phyloP scores from a whole-genome alignment of 2,888 invertebrate species.

The Mechanitis messenoides region DNA sequence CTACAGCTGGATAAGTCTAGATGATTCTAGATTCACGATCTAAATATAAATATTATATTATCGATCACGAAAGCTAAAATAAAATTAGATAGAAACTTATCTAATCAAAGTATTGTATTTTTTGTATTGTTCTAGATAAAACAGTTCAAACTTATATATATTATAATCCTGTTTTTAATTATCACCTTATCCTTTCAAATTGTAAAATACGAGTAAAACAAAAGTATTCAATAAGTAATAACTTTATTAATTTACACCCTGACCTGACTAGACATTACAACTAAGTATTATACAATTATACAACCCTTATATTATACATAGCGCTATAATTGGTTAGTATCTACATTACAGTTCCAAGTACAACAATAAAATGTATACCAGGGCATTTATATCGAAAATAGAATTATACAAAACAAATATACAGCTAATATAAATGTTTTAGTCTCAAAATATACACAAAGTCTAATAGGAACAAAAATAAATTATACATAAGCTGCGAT shows the following conservation, averaged over 20 bases:
- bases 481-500: conserved; percentile 1
- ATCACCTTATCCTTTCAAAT: neutral
- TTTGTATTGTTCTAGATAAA: no score
- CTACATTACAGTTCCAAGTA: neutral
- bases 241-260: conserved; percentile 20
- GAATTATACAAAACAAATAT: conserved; percentile 8
- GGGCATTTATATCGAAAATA: neutral
- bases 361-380: conserved; percentile 2
- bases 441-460: conserved; percentile 12
- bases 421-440: neutral
- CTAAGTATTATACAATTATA: conserved; percentile 15
- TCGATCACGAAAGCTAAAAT: no score
- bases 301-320: conserved; percentile 7
- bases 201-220: neutral
- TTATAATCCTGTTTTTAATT: no score
- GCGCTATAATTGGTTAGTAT: conserved; percentile 7
- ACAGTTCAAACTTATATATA: no score
- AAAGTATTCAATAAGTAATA: neutral
- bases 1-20: no score
- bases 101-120: no score
- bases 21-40: no score
- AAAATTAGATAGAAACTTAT: no score
- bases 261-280: conserved; percentile 30
- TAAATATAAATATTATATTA: no score
- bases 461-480: conserved; percentile 6